Conservation (phyloP, 2,888 invertebrate species). For the Dione vanillae region DNA sequence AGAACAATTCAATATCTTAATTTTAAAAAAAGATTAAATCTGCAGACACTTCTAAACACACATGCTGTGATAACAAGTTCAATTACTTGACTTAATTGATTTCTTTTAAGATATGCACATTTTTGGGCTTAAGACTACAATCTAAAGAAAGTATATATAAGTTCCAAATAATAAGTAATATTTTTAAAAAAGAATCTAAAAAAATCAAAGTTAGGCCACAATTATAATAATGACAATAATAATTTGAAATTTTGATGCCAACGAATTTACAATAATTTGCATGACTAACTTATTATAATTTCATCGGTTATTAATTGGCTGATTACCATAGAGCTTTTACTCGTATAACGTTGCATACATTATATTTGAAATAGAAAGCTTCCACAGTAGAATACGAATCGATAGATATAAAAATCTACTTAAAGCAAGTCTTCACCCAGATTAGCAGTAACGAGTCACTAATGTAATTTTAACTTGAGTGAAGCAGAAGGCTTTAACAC, state of each 20-base stretch:
- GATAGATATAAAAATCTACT: constrained; percentile 10
- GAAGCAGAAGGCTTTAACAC: constrained; percentile 6
- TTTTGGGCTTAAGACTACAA: too few relatives aligned
- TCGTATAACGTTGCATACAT: not conserved
- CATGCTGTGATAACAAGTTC: too few relatives aligned
- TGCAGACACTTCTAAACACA: not conserved
- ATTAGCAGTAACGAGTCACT: constrained; percentile 16
- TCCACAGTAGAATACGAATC: not conserved
- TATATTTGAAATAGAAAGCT: not conserved
- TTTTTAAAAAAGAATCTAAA: not conserved
- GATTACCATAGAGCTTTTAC: not conserved
- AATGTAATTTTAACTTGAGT: constrained; percentile 14
- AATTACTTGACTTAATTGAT: too few relatives aligned
- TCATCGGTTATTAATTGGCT: not conserved
- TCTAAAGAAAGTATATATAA: too few relatives aligned
- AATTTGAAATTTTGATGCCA: not conserved
- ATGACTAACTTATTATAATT: not conserved
- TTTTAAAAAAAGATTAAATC: too few relatives aligned
- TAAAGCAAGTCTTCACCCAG: constrained; percentile 14
- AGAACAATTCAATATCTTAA: too few relatives aligned
- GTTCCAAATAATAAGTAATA: not conserved
- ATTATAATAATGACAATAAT: not conserved
- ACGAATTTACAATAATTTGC: not conserved
- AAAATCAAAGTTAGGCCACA: not conserved
- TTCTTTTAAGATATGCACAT: too few relatives aligned